These are phyloP conservation scores for Nymphalis io DNA, from an alignment of 1,140 invertebrate species.

Conservation along the genomic window DNA sequence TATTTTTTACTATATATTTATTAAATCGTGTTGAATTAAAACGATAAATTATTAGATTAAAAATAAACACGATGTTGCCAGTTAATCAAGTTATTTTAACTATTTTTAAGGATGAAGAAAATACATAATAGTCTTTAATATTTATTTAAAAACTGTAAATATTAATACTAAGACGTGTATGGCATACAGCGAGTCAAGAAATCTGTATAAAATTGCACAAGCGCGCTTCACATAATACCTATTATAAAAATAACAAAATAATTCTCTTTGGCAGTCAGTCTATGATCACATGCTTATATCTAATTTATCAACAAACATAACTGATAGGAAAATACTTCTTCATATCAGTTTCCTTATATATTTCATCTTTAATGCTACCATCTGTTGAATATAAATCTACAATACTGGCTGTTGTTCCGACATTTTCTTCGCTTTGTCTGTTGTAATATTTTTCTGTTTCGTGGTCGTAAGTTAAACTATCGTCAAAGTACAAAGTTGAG, in stretches of 20 bases:
- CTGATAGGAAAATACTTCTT: constrained; percentile 69
- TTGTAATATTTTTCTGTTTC: constrained; percentile 49
- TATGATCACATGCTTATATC: constrained; percentile 17
- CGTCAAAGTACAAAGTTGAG: constrained; percentile 60
- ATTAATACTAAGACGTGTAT: constrained; percentile 3
- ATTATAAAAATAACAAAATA: constrained; percentile 50
- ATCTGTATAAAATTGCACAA: constrained; percentile 9
- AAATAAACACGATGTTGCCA: too few relatives aligned
- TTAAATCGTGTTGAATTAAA: too few relatives aligned
- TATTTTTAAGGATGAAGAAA: not conserved
- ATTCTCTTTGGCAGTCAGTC: constrained; percentile 71
- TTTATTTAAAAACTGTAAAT: constrained; percentile 14
- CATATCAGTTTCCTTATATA: constrained; percentile 50
- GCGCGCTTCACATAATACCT: not conserved
- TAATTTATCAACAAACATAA: constrained; percentile 39
- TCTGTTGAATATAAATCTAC: constrained; percentile 40
- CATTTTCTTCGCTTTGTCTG: constrained; percentile 38
- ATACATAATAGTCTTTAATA: not conserved
- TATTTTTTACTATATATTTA: too few relatives aligned
- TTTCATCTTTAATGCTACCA: constrained; percentile 37
- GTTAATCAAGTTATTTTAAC: not conserved
- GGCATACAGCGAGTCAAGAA: not conserved
- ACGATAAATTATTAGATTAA: too few relatives aligned
- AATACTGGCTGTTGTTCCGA: constrained; percentile 36
- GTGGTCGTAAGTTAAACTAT: constrained; percentile 53